Base-by-base conservation (phyloP, 2,113 vertebrate species). In the Festucalex cinctus region DNA sequence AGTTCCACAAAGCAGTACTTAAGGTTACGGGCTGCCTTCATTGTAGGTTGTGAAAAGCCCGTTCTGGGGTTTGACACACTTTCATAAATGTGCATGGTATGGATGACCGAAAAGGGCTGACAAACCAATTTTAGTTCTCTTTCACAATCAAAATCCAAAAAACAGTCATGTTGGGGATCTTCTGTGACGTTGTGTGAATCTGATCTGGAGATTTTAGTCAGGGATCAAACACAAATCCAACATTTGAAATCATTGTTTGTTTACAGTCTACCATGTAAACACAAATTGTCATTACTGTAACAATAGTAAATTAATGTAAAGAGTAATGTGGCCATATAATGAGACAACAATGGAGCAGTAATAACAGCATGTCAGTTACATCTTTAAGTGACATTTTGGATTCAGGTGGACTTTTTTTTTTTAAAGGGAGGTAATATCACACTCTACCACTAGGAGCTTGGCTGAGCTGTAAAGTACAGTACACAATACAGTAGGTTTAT, bases 1-100 rank as follows among this genome's bases (percentile, higher is more conserved):
- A 53, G 56, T 78, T 83, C 82, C 72, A 83, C 86, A 87, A 85
- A 90, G 85, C 81, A 82, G 73, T 77, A 88, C 70, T 88, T 86
- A 83, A 75, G 70, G 77, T 86, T 86, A 80, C 71, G 61, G 71
- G 76, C 80, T 82, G 78, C 71, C 79, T 87, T 80, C 82, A 81
- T 78, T 83, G 70, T 74, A 75, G 71, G 69, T 70, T 75, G 71
- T 76, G 80, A 85, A 83, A 79, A 67, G 57, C 44, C 48, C 44
- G 65, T 46, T 28, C 59, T 56, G 61, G 79, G 61, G 63, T 67
- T 69, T 81, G 54, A 79, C 70, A 72, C 72, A 44, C 36, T 3
- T 65, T 41, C 63, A 57, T 35, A 32, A 77, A 68, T 12, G 24
- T 56, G 37, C 41, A 59, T 70, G 56, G 70, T 78, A 16, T 48